phyloP scores from a whole-genome alignment of 2,888 invertebrate genomes.

The Lottia gigantea region DNA sequence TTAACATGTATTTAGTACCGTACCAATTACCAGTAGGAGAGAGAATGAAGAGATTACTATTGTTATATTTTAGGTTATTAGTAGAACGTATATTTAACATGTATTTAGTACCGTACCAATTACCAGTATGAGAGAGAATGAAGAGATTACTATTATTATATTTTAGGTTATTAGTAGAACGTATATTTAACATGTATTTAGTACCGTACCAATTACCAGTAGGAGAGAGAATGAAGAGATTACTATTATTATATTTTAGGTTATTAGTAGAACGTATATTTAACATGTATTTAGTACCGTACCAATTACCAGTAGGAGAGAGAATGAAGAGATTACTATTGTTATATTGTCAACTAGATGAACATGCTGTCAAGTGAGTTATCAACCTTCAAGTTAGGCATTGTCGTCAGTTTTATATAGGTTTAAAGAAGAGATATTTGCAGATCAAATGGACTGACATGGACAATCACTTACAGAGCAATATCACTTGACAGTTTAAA shows the following conservation, averaged over 20 bases:
- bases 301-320: slow-evolving; percentile 84
- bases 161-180: slow-evolving; percentile 82
- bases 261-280: slow-evolving; percentile 91
- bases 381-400: too few relatives aligned
- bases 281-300: slow-evolving; percentile 95
- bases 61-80: slow-evolving; percentile 72
- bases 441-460: too few relatives aligned
- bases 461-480: too few relatives aligned
- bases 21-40: slow-evolving; percentile 85
- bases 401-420: background rate
- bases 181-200: slow-evolving; percentile 90
- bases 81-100: slow-evolving; percentile 94
- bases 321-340: slow-evolving; percentile 94
- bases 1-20: slow-evolving; percentile 95
- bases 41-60: too few relatives aligned
- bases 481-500: too few relatives aligned
- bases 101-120: slow-evolving; percentile 92
- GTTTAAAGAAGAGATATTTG: too few relatives aligned
- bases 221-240: slow-evolving; percentile 89
- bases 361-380: slow-evolving; percentile 85
- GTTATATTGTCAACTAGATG: slow-evolving; percentile 91
- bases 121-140: slow-evolving; percentile 89
- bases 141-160: slow-evolving; percentile 83
- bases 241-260: slow-evolving; percentile 90
- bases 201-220: slow-evolving; percentile 92